Evolutionary conservation across 1,140 invertebrate genomes (phyloP).

Genomic region (Cyphomyrmex costatus): DNA sequence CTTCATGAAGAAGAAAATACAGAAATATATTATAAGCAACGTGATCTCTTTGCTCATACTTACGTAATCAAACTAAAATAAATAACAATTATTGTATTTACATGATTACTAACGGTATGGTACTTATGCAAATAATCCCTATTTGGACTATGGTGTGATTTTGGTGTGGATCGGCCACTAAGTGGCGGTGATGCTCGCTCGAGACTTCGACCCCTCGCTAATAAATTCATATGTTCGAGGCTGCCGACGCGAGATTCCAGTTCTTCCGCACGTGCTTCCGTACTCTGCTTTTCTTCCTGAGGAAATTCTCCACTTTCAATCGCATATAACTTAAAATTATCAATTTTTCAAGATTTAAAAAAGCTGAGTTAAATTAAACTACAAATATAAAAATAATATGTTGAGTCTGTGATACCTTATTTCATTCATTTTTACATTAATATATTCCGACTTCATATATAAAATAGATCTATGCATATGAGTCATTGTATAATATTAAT

Average conservation of each 20-base stretch:
- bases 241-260: slow-evolving; percentile 98
- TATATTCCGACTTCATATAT: not conserved
- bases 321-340: not conserved
- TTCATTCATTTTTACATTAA: not conserved
- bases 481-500: not conserved
- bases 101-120: slow-evolving; percentile 90
- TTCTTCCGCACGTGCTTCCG: slow-evolving; percentile 98
- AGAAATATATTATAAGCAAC: slow-evolving; percentile 4
- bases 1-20: slow-evolving; percentile 86
- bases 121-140: slow-evolving; percentile 94
- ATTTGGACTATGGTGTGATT: slow-evolving; percentile 92
- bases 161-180: slow-evolving; percentile 93
- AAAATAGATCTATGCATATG: not conserved
- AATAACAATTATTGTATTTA: slow-evolving; percentile 28
- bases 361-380: not conserved
- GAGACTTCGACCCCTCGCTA: slow-evolving; percentile 92
- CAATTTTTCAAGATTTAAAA: not conserved
- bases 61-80: not conserved
- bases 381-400: not conserved
- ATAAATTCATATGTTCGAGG: slow-evolving; percentile 96
- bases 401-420: not conserved
- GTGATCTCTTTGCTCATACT: not conserved
- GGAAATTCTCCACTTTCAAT: slow-evolving; percentile 40
- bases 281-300: slow-evolving; percentile 99
- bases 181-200: slow-evolving; percentile 92